phyloP scores from a whole-genome alignment of 2,113 vertebrate genomes.

The Pedetes capensis region DNA sequence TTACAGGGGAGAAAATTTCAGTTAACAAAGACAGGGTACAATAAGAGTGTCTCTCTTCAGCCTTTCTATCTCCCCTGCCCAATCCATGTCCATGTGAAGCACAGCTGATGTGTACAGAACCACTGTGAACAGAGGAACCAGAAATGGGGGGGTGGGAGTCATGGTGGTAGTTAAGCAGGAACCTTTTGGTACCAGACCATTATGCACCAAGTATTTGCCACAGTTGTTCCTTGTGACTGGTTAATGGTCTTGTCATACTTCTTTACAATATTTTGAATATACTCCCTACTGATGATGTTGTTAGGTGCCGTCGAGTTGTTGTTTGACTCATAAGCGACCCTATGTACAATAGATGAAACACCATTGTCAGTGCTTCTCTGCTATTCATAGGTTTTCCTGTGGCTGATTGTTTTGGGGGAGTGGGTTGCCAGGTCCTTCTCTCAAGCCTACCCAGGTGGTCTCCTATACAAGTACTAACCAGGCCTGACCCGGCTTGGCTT shows the following conservation, averaged over 20 bases:
- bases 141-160: no score
- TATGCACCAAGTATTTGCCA: neutral
- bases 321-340: no score
- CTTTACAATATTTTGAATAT: slow-evolving; percentile 6
- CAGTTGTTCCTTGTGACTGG: neutral
- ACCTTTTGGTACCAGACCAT: neutral
- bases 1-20: neutral
- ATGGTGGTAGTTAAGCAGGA: neutral
- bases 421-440: no score
- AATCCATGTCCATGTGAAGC: neutral
- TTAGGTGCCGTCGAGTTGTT: no score
- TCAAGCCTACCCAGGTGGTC: no score
- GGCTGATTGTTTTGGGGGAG: no score
- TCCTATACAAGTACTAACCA: no score
- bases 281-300: no score
- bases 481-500: no score
- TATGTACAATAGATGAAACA: no score
- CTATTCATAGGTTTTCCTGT: no score
- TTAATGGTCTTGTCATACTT: neutral
- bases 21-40: neutral
- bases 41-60: rapidly evolving
- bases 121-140: neutral
- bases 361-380: no score
- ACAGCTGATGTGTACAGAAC: neutral
- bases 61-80: rapidly evolving